A percentile compares a stretch with the other conserved stretches of the same genome.
Evolutionary conservation across 2,888 invertebrate species (phyloP).

Genomic region (Tuta absoluta): DNA sequence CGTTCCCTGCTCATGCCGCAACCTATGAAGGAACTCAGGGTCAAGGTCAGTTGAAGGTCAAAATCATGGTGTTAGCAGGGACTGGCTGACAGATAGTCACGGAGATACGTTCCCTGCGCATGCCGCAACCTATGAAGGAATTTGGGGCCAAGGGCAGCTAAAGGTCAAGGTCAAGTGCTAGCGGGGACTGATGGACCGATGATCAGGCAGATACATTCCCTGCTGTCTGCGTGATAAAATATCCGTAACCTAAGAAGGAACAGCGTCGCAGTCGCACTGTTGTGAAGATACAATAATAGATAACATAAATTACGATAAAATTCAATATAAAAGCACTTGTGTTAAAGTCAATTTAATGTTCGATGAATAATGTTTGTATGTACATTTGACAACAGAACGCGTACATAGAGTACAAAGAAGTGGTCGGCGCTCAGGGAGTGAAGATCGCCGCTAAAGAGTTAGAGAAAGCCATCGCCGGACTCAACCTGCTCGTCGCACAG

Average conservation of each 20-base stretch:
- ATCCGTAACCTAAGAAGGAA: no score
- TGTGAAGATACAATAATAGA: no score
- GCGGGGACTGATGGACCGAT: conserved; percentile 99
- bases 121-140: conserved; percentile 99
- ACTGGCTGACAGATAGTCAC: conserved; percentile 99
- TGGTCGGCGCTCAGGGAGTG: conserved; percentile 98
- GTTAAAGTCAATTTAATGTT: no score
- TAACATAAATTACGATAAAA: no score
- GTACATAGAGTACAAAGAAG: conserved; percentile 96
- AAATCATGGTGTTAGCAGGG: conserved; percentile 96
- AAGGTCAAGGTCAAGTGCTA: conserved; percentile 95
- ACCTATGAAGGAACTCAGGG: conserved; percentile 97
- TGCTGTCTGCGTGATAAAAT: no score
- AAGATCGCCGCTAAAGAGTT: conserved; percentile 99
- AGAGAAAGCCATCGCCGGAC: conserved; percentile 98
- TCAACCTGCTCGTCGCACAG: conserved; percentile 95
- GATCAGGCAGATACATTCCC: no score
- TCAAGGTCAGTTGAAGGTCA: conserved; percentile 93
- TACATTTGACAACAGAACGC: conserved; percentile 83
- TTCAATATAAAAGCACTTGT: no score
- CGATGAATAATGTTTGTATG: neutral
- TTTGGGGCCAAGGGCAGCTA: conserved; percentile 92
- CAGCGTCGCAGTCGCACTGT: no score
- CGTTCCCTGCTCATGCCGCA: conserved; percentile 98
- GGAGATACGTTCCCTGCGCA: conserved; percentile 96